A percentile compares a stretch with the other conserved stretches of the same genome.
Conservation (phyloP, 2,113 vertebrate genomes). For the Talpa occidentalis region DNA sequence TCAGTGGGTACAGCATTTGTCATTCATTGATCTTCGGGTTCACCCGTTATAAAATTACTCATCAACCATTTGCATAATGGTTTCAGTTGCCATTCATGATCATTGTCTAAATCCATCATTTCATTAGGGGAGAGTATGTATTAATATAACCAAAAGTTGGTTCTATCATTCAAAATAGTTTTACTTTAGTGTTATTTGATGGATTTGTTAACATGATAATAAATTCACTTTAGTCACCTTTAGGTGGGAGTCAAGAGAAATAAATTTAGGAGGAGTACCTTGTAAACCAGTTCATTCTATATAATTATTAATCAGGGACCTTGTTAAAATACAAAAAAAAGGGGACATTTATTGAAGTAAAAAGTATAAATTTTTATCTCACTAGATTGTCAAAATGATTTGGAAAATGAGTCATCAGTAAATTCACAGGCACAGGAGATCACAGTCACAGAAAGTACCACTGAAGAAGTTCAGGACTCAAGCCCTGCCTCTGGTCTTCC, state of each 20-base stretch:
- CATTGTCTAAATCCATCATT: background rate
- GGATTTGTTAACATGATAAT: background rate
- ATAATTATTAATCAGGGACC: background rate
- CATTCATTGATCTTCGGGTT: background rate
- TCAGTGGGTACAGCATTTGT: background rate
- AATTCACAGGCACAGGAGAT: slow-evolving; percentile 28
- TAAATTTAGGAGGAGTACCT: slow-evolving; percentile 46
- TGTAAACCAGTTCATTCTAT: slow-evolving; percentile 31
- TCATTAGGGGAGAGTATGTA: slow-evolving; percentile 27
- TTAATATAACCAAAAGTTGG: slow-evolving; percentile 21
- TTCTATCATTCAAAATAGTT: background rate
- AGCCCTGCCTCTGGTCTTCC: background rate
- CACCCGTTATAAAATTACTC: background rate
- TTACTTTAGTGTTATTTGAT: slow-evolving; percentile 44
- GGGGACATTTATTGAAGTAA: background rate
- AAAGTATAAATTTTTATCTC: slow-evolving; percentile 72
- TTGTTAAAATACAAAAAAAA: slow-evolving; percentile 35
- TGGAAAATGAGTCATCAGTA: slow-evolving; percentile 45
- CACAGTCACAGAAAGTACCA: background rate
- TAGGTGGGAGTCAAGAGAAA: background rate
- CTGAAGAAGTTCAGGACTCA: slow-evolving; percentile 33
- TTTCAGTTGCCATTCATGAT: background rate
- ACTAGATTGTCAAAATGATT: slow-evolving; percentile 70
- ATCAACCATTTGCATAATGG: background rate
- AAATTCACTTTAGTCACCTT: slow-evolving; percentile 26